Percentiles rank a stretch among this genome's conserved stretches.
phyloP scores from a whole-genome alignment of 2,797 vertebrate genomes.

The Sciurus vulgaris region DNA sequence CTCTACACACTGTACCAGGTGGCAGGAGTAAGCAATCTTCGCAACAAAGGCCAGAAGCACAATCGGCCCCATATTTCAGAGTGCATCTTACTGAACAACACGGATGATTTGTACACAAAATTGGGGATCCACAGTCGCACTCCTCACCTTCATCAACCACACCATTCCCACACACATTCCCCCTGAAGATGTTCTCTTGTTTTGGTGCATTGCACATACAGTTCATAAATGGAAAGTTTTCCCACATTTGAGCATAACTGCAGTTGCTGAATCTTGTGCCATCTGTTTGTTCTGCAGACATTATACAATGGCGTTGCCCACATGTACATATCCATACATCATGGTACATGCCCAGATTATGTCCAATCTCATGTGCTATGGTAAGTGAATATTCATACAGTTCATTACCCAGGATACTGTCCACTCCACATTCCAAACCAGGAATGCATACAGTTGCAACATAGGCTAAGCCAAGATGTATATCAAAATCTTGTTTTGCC shows the following conservation, averaged over 20 bases:
- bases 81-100: neutral
- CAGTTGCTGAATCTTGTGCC: conserved; percentile 72
- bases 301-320: neutral
- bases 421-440: neutral
- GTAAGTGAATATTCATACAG: neutral
- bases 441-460: neutral
- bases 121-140: neutral
- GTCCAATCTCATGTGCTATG: conserved; percentile 59
- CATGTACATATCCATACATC: neutral
- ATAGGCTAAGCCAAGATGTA: neutral
- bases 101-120: neutral
- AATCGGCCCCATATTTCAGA: neutral
- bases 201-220: neutral
- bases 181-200: fast-evolving
- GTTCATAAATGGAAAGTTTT: fast-evolving
- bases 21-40: neutral
- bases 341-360: conserved; percentile 49
- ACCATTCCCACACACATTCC: neutral
- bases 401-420: neutral
- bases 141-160: neutral
- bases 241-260: neutral
- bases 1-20: neutral
- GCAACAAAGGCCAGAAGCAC: conserved; percentile 26
- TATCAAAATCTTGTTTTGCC: neutral
- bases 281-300: fast-evolving